Evolutionary conservation across 2,113 vertebrate genomes (phyloP).

Genomic region (Equus przewalskii): DNA sequence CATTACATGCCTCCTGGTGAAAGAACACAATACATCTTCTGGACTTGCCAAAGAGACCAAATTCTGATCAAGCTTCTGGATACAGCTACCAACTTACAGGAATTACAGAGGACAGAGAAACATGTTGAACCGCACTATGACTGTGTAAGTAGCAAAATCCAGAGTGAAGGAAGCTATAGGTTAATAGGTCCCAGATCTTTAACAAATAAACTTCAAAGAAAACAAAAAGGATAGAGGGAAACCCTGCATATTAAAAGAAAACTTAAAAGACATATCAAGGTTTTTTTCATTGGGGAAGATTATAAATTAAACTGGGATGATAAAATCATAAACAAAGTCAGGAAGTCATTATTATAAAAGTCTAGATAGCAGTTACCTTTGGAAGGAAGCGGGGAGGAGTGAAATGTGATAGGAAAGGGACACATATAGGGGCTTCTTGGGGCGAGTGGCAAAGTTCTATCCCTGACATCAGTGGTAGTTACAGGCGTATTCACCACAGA

Average conservation of each 20-base stretch:
- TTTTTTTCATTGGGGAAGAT: background rate
- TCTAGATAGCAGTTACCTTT: background rate
- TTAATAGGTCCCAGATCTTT: background rate
- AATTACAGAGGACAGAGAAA: background rate
- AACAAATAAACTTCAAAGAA: slow-evolving; percentile 40
- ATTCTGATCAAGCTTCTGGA: background rate
- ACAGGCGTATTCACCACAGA: background rate
- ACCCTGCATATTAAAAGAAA: background rate
- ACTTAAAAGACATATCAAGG: background rate
- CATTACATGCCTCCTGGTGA: background rate
- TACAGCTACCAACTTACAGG: background rate
- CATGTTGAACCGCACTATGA: background rate
- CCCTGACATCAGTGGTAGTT: background rate
- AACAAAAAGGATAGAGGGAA: background rate
- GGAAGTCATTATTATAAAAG: background rate
- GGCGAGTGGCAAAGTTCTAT: background rate
- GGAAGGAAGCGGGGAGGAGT: background rate
- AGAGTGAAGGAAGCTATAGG: background rate
- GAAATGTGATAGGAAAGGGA: background rate
- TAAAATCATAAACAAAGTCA: background rate
- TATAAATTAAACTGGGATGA: background rate
- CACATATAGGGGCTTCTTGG: background rate
- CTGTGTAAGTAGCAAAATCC: background rate
- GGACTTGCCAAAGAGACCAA: background rate
- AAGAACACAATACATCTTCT: background rate